A percentile compares a stretch with the other conserved stretches of the same genome.
These are phyloP conservation scores for Leistus spinibarbis DNA, from an alignment of 2,888 invertebrate genomes.

Conservation along the genomic window DNA sequence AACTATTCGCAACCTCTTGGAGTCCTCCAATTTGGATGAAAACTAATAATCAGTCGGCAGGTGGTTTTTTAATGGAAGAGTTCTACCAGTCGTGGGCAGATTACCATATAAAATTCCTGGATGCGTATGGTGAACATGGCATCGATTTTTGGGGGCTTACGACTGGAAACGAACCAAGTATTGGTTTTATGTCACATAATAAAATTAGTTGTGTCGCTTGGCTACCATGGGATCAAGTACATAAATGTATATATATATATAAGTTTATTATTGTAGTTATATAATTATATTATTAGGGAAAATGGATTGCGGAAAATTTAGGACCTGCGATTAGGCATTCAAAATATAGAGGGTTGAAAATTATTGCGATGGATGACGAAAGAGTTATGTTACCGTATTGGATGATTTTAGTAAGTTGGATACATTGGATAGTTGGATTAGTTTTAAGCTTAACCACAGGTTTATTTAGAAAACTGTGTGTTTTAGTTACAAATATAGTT, in stretches of 20 bases:
- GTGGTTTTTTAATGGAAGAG: constrained; percentile 49
- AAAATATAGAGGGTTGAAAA: constrained; percentile 64
- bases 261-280: neutral
- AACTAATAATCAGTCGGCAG: constrained; percentile 51
- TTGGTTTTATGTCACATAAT: constrained; percentile 64
- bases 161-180: constrained; percentile 84
- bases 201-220: constrained; percentile 79
- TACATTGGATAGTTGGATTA: neutral
- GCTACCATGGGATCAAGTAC: constrained; percentile 58
- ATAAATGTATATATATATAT: neutral
- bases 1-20: constrained; percentile 63
- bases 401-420: constrained; percentile 63
- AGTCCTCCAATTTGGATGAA: constrained; percentile 63
- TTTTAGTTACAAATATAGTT: neutral
- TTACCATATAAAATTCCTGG: constrained; percentile 80
- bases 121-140: constrained; percentile 71
- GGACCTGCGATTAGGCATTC: constrained; percentile 73
- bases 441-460: neutral
- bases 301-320: constrained; percentile 73
- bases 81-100: constrained; percentile 82
- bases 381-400: constrained; percentile 69
- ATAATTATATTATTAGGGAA: constrained; percentile 57
- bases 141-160: constrained; percentile 81
- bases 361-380: constrained; percentile 81
- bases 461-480: constrained; percentile 41